These are phyloP conservation scores for Argynnis bischoffii DNA, from an alignment of 2,888 invertebrate genomes.

Conservation along the genomic window DNA sequence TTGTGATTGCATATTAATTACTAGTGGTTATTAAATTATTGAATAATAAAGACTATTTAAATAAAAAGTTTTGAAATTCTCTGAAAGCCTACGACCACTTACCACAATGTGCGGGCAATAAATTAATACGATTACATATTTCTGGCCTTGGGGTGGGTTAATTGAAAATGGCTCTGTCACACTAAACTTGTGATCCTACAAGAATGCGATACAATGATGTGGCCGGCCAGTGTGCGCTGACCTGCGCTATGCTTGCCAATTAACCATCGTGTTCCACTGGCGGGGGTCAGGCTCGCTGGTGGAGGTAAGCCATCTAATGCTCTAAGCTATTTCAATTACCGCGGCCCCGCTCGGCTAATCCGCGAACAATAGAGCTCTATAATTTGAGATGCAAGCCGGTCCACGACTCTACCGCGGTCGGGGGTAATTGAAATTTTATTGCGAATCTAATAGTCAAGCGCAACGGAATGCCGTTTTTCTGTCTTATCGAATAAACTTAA, in stretches of 20 bases:
- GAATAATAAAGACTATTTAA: background rate
- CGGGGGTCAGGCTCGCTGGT: conserved; percentile 51
- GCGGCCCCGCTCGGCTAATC: conserved; percentile 47
- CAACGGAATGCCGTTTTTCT: conserved; percentile 17
- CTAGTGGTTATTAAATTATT: too few relatives aligned
- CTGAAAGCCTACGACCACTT: conserved; percentile 12
- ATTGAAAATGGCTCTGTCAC: conserved; percentile 49
- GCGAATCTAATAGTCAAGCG: conserved; percentile 34
- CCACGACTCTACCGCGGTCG: conserved; percentile 28
- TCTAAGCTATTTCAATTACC: conserved; percentile 61
- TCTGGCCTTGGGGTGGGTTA: conserved; percentile 45
- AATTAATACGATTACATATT: conserved; percentile 45
- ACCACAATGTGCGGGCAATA: conserved; percentile 41
- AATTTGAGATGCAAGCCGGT: conserved; percentile 43
- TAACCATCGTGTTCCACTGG: conserved; percentile 26
- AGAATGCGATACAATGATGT: conserved; percentile 44
- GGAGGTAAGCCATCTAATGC: conserved; percentile 61
- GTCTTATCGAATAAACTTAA: conserved; percentile 17
- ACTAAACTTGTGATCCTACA: conserved; percentile 48
- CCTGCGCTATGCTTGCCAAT: conserved; percentile 22
- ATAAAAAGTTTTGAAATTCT: conserved; percentile 2
- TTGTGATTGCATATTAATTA: too few relatives aligned
- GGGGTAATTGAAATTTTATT: conserved; percentile 49
- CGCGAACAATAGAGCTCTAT: conserved; percentile 48
- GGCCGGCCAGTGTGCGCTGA: conserved; percentile 35